These are phyloP conservation scores for Megaustenia siamemsis DNA, from an alignment of 2,888 invertebrate genomes.

Conservation along the genomic window DNA sequence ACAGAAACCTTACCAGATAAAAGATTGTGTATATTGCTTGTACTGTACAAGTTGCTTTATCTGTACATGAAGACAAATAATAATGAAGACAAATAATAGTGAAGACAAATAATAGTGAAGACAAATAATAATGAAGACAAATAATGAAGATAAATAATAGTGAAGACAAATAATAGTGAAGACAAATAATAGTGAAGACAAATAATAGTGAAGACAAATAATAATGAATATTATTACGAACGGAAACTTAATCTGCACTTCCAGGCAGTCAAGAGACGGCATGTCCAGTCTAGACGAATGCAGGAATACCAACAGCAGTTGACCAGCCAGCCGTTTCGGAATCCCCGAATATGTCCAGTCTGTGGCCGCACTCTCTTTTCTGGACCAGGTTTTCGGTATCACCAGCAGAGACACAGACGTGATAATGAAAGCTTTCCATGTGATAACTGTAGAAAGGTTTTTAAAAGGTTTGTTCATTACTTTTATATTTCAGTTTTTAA, in stretches of 20 bases:
- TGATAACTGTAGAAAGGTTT: conserved; percentile 69
- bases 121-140: too few relatives aligned
- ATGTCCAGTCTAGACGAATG: conserved; percentile 76
- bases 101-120: too few relatives aligned
- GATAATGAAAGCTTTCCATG: conserved; percentile 68
- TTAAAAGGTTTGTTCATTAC: conserved; percentile 71
- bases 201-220: too few relatives aligned
- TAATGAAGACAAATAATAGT: too few relatives aligned
- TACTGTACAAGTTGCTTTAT: too few relatives aligned
- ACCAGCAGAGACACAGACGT: conserved; percentile 66
- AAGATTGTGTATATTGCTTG: too few relatives aligned
- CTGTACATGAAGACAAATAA: too few relatives aligned
- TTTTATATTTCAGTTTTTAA: not conserved
- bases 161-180: too few relatives aligned
- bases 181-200: too few relatives aligned
- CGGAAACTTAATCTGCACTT: not conserved
- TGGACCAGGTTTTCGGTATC: conserved; percentile 75
- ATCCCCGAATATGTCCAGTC: conserved; percentile 66
- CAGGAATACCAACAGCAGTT: conserved; percentile 73
- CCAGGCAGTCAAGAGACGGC: conserved; percentile 65
- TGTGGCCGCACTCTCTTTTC: conserved; percentile 75
- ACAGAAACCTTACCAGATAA: too few relatives aligned
- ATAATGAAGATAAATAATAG: too few relatives aligned
- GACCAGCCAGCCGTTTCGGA: conserved; percentile 64
- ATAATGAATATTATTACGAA: too few relatives aligned